phyloP scores from a whole-genome alignment of 2,797 vertebrate species.

The Loris lydekkerianus region DNA sequence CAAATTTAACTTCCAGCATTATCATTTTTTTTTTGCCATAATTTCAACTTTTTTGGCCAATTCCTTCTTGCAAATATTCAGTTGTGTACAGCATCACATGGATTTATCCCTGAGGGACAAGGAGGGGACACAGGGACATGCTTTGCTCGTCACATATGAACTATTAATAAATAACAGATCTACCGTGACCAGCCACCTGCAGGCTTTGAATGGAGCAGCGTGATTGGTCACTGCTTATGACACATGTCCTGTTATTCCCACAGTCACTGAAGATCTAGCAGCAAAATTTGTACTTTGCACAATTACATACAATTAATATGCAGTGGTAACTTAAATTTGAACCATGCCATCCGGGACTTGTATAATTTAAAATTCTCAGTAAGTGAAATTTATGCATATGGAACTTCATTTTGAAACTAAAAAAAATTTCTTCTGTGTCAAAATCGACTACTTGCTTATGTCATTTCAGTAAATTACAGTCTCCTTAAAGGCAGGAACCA shows the following conservation, averaged over 20 bases:
- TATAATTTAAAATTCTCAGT: background rate
- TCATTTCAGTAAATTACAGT: background rate
- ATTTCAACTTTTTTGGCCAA: background rate
- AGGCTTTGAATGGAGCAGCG: background rate
- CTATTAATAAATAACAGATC: background rate
- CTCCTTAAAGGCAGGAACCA: background rate
- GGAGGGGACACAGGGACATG: background rate
- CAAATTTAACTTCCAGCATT: background rate
- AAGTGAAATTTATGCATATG: background rate
- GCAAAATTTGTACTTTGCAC: background rate
- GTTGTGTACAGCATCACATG: background rate
- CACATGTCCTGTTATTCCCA: background rate
- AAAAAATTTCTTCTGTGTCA: background rate
- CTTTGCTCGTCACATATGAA: background rate
- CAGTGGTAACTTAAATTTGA: background rate
- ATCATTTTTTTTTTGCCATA: background rate
- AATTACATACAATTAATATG: slow-evolving; percentile 33
- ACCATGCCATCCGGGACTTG: background rate
- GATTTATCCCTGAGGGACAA: background rate
- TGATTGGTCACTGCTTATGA: background rate
- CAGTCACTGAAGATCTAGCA: background rate
- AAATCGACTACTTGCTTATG: background rate
- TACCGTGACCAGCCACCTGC: background rate
- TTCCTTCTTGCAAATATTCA: background rate
- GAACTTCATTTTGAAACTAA: background rate